These are phyloP conservation scores for Datnioides undecimradiatus DNA, from an alignment of 2,113 vertebrate genomes.

Conservation along the genomic window DNA sequence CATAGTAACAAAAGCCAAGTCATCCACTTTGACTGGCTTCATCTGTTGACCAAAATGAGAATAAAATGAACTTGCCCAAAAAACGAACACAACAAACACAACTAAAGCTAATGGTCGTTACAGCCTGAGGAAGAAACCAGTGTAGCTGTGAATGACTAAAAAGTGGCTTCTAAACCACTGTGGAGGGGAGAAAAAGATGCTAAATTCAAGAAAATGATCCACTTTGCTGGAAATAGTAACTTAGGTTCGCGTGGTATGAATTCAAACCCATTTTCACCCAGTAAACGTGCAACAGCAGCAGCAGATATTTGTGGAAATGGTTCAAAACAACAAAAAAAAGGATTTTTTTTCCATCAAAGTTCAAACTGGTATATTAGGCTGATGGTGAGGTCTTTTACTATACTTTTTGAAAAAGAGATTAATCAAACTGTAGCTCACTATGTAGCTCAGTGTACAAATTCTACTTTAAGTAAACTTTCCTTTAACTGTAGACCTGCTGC, in stretches of 20 bases:
- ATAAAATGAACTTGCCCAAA: neutral
- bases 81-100: no score
- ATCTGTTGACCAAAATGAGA: neutral
- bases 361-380: neutral
- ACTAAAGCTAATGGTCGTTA: no score
- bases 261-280: constrained; percentile 6
- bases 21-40: neutral
- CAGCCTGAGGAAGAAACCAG: neutral
- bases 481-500: no score
- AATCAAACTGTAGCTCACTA: no score
- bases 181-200: neutral
- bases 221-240: neutral
- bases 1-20: neutral
- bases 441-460: no score
- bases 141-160: neutral
- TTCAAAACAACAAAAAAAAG: neutral
- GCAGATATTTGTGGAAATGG: neutral
- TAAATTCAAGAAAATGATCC: neutral
- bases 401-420: no score
- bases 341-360: neutral
- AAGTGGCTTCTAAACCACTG: constrained; percentile 7
- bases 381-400: neutral
- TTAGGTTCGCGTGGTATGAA: neutral
- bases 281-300: neutral
- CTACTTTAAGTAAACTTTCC: no score